A percentile compares a stretch with the other conserved stretches of the same genome.
phyloP scores from a whole-genome alignment of 2,888 invertebrate genomes.

The Heliconius cydno region DNA sequence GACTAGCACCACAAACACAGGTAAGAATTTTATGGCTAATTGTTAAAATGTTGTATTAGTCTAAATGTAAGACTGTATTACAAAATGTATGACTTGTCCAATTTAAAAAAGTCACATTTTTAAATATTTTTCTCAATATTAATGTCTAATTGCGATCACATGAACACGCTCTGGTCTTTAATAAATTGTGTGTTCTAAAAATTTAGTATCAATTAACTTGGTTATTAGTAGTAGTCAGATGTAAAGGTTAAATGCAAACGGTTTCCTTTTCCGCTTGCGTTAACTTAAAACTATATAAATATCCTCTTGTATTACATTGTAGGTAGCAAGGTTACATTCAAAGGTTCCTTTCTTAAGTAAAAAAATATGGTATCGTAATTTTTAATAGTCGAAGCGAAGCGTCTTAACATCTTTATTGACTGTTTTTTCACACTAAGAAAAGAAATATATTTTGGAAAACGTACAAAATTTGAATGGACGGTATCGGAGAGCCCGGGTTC shows the following conservation, averaged over 20 bases:
- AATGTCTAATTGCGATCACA: background rate
- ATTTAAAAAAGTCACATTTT: background rate
- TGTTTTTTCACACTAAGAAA: too few relatives aligned
- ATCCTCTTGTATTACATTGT: slow-evolving; percentile 2
- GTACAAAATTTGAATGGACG: background rate
- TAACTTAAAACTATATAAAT: slow-evolving; percentile 21
- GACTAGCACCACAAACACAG: slow-evolving; percentile 78
- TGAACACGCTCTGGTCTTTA: background rate
- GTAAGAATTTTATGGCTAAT: slow-evolving; percentile 51
- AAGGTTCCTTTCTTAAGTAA: background rate
- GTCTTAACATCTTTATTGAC: too few relatives aligned
- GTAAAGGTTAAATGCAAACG: slow-evolving; percentile 13
- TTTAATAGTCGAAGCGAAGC: background rate
- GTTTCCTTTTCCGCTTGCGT: slow-evolving; percentile 20
- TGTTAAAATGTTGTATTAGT: background rate
- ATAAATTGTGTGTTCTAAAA: background rate
- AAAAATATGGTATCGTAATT: background rate
- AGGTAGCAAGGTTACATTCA: slow-evolving; percentile 6
- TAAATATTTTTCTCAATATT: background rate
- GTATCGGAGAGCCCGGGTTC: background rate
- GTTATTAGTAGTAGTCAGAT: background rate
- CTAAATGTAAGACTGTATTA: background rate
- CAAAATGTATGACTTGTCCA: background rate
- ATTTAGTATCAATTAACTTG: background rate
- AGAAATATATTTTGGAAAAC: too few relatives aligned